Base-by-base conservation (phyloP, 2,113 vertebrate genomes). In the Aspiorhynchus laticeps region DNA sequence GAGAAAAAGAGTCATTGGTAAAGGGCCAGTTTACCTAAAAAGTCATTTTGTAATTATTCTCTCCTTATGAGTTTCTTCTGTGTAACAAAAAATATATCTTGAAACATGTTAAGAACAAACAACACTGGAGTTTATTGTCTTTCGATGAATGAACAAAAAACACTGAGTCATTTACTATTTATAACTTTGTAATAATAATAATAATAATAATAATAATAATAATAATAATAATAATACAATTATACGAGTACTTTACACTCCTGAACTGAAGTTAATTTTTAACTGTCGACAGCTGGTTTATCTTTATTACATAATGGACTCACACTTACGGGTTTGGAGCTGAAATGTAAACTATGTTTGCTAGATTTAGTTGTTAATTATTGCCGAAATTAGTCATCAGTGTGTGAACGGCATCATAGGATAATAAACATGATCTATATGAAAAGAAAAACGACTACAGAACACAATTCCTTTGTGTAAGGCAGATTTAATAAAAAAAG, bases 401-500 rank as follows among this genome's bases (percentile, higher is more conserved):
- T 48, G 46, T 48, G 46, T 48, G 12, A 48, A 48, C 46, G 12
- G 46, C 11, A 48, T 4, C 46, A 48, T 14, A 48, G 3, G 46
- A 48, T 14, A 48, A 48, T 3, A 11, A 14, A 51, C 12, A 19
- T 1, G 33, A 7, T 21, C 36, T 41, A 61, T 24, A 43, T 26
- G 12, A 65, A n/a, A 11, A 65, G 38, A 61, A 41, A 41, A 38
- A 33, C 21, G 4, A 19, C 12, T 0, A 11, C 24, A 38, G 0
- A 43, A 15, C 36, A 63, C 36, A 43, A 28, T 46, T 82, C 59
- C 33, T 53, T 77, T 85, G 48, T 92, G 91, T 90, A 88, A 90
- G 92, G 91, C 92, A 91, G 88, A 87, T 95, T 95, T 95, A 91
- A 91, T 95, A 92, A 85, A 92, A 95, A 94, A 93, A 71, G 59